Percentiles rank a stretch among this genome's conserved stretches.
phyloP scores from a whole-genome alignment of 2,888 invertebrate genomes.

The Geotrupes spiniger region DNA sequence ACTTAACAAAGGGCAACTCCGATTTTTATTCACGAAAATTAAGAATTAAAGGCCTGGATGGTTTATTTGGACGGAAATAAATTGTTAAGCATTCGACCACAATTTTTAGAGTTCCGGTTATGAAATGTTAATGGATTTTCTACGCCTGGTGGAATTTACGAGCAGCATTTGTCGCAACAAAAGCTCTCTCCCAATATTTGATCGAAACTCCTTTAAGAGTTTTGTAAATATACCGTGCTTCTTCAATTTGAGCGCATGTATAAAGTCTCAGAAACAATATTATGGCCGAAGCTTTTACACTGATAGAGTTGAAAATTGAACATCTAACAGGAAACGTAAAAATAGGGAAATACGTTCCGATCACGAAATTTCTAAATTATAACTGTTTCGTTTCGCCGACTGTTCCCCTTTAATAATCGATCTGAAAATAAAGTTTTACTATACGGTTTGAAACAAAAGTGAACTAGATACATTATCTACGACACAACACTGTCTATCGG shows the following conservation, averaged over 20 bases:
- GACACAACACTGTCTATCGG: too few relatives aligned
- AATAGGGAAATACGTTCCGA: conserved; percentile 22
- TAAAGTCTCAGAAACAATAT: conserved; percentile 22
- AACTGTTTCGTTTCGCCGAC: conserved; percentile 13
- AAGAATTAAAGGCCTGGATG: too few relatives aligned
- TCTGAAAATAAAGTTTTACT: conserved; percentile 14
- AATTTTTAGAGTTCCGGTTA: conserved; percentile 4
- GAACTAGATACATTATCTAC: neutral
- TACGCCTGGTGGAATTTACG: neutral
- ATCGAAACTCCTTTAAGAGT: conserved; percentile 15
- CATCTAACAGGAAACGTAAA: conserved; percentile 19
- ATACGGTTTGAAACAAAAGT: conserved; percentile 10
- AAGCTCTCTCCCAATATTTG: conserved; percentile 15
- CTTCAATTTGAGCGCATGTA: conserved; percentile 23
- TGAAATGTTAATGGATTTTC: conserved; percentile 7
- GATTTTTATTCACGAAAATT: too few relatives aligned
- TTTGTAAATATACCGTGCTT: conserved; percentile 20
- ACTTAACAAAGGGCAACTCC: too few relatives aligned
- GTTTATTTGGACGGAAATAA: too few relatives aligned
- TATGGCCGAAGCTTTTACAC: conserved; percentile 24
- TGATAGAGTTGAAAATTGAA: conserved; percentile 27
- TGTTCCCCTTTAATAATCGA: conserved; percentile 19
- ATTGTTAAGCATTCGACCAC: too few relatives aligned
- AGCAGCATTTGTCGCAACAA: conserved; percentile 10
- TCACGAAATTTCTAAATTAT: conserved; percentile 26